Evolutionary conservation across 2,113 vertebrate species (phyloP).

Genomic region (Thomomys bottae): DNA sequence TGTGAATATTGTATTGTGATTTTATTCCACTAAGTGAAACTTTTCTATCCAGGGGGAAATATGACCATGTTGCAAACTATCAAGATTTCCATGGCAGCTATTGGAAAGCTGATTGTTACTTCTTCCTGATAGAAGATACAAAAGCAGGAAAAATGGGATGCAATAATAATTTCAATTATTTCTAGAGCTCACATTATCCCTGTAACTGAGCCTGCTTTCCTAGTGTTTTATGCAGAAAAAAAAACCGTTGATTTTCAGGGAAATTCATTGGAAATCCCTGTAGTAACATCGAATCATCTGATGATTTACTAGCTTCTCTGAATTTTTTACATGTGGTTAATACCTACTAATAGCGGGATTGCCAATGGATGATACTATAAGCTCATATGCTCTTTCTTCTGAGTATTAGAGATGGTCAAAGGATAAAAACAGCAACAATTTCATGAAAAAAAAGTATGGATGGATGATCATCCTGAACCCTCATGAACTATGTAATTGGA

Average conservation of each 20-base stretch:
- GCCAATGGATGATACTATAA: not conserved
- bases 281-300: not conserved
- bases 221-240: not conserved
- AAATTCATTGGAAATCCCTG: not conserved
- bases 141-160: not conserved
- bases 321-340: not conserved
- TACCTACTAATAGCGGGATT: not conserved
- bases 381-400: not conserved
- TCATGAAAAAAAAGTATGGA: not conserved
- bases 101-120: fast-evolving
- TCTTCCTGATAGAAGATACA: not conserved
- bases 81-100: not conserved
- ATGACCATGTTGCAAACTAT: not conserved
- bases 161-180: not conserved
- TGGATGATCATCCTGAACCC: not conserved
- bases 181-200: not conserved
- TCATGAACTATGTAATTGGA: not conserved
- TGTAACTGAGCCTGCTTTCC: not conserved
- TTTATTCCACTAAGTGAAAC: constrained; percentile 13
- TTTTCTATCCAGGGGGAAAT: not conserved
- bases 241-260: not conserved
- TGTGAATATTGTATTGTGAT: not conserved
- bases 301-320: not conserved
- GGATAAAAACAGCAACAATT: not conserved
- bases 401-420: not conserved